Conservation (phyloP, 2,888 invertebrate species). For the Cremastobaeus sp. region DNA sequence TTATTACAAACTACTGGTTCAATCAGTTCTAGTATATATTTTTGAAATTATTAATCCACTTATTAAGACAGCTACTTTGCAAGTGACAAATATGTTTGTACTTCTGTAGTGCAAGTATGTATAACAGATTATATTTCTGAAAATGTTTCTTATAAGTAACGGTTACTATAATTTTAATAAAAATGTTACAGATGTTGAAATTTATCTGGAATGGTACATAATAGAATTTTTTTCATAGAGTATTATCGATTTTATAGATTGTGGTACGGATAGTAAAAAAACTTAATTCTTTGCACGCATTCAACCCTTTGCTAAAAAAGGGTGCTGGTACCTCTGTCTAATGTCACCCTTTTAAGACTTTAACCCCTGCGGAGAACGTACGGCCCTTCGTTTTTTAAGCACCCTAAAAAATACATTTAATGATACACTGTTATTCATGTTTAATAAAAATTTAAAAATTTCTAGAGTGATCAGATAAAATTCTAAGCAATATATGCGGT, state of each 20-base stretch:
- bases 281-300: conserved; percentile 17
- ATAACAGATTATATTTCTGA: conserved; percentile 8
- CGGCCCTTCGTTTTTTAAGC: conserved; percentile 36
- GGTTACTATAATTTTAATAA: too few species aligned
- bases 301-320: conserved; percentile 43
- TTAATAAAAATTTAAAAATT: conserved; percentile 9
- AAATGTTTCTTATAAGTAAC: not conserved
- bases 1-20: conserved; percentile 63
- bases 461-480: too few species aligned
- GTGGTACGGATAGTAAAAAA: conserved; percentile 8
- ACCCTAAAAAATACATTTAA: conserved; percentile 41
- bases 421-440: conserved; percentile 17
- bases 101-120: too few species aligned
- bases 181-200: too few species aligned
- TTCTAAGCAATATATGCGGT: not conserved
- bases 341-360: conserved; percentile 38
- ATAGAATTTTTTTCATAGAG: not conserved
- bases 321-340: conserved; percentile 42
- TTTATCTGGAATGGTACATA: too few species aligned
- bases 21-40: too few species aligned
- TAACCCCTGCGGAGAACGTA: conserved; percentile 30
- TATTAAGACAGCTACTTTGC: too few species aligned
- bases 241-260: not conserved
- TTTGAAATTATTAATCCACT: too few species aligned
- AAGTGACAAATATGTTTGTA: too few species aligned